Percentiles rank a stretch among this genome's conserved stretches.
Conservation (phyloP, 2,888 invertebrate species). For the Agrotis puta region DNA sequence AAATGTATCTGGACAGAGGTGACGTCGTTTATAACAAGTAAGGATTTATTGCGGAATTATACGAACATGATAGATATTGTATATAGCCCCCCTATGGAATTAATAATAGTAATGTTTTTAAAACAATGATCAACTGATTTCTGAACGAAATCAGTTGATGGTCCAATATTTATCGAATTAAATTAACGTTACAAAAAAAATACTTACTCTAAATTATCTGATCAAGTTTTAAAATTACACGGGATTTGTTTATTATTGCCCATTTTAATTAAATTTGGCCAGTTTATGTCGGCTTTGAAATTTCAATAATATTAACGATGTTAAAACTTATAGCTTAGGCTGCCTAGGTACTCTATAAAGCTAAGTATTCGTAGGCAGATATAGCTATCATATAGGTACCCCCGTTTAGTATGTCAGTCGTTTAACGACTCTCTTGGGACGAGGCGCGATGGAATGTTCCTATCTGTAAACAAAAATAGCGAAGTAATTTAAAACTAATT, state of each 20-base stretch:
- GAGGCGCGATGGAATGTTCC: slow-evolving; percentile 35
- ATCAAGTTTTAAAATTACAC: too few species aligned
- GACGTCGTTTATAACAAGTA: slow-evolving; percentile 92
- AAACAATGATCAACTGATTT: too few species aligned
- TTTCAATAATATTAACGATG: neutral
- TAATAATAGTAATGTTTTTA: too few species aligned
- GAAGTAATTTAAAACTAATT: slow-evolving; percentile 48
- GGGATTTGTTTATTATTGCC: too few species aligned
- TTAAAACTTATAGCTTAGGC: neutral
- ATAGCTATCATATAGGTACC: neutral
- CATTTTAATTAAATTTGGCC: too few species aligned
- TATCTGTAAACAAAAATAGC: slow-evolving; percentile 39
- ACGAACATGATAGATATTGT: too few species aligned
- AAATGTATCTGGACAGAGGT: slow-evolving; percentile 93
- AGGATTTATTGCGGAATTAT: slow-evolving; percentile 59
- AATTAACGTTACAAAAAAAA: too few species aligned
- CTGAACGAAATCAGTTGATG: too few species aligned
- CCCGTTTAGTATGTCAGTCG: slow-evolving; percentile 8
- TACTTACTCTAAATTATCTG: too few species aligned
- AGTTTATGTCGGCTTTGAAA: neutral
- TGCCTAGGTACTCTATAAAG: neutral
- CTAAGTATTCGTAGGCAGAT: too few species aligned
- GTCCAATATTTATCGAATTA: too few species aligned
- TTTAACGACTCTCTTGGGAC: slow-evolving; percentile 14
- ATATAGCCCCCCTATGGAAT: too few species aligned